Percentiles rank a stretch among this genome's conserved stretches.
These are phyloP conservation scores for Tanypteryx hageni DNA, from an alignment of 2,888 invertebrate genomes.

Conservation along the genomic window DNA sequence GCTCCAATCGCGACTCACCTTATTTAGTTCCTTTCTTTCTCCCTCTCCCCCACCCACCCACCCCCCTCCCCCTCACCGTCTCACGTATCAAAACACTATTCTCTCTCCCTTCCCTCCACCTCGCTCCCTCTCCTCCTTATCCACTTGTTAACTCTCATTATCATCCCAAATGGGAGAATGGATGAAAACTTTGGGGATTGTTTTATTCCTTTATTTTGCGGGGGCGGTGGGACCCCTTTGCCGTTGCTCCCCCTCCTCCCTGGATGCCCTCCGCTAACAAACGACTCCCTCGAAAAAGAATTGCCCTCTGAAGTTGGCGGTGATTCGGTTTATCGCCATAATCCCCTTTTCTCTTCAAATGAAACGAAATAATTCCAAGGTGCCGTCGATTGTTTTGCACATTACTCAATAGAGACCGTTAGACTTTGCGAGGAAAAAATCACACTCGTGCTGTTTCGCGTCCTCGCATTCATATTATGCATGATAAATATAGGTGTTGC, in stretches of 20 bases:
- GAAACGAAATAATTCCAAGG: background rate
- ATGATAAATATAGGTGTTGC: too few relatives aligned
- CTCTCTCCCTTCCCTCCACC: background rate
- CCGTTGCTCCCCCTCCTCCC: background rate
- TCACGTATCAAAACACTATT: conserved; percentile 41
- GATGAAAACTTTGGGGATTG: conserved; percentile 54
- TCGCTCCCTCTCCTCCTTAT: background rate
- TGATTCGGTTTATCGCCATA: conserved; percentile 16
- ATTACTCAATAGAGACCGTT: too few relatives aligned
- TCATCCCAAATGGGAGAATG: conserved; percentile 61
- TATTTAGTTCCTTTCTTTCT: conserved; percentile 13
- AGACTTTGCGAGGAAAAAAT: too few relatives aligned
- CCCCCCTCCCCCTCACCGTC: background rate
- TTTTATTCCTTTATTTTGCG: conserved; percentile 35
- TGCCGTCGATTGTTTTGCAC: too few relatives aligned
- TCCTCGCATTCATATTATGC: background rate
- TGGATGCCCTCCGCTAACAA: background rate
- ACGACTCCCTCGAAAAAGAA: background rate
- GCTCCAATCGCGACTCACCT: conserved; percentile 1
- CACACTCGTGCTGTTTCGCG: background rate
- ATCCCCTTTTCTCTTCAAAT: background rate
- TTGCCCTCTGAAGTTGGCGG: conserved; percentile 32
- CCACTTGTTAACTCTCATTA: conserved; percentile 65
- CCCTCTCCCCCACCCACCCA: conserved; percentile 9
- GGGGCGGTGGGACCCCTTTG: background rate